These are phyloP conservation scores for Dufourea novaeangliae DNA, from an alignment of 1,140 invertebrate genomes.

Conservation along the genomic window DNA sequence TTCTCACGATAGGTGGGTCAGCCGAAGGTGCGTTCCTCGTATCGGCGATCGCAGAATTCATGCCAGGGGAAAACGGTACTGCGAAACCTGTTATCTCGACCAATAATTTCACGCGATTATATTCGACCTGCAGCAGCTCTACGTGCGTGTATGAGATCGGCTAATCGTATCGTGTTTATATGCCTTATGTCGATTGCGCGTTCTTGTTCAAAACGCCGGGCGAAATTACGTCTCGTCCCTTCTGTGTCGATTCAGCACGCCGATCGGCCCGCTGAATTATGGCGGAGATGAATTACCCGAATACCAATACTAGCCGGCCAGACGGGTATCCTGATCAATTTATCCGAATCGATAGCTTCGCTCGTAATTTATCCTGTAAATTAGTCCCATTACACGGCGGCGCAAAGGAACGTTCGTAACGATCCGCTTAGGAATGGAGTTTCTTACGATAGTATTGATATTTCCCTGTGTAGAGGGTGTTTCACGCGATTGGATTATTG, in stretches of 20 bases:
- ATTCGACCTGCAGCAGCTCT: constrained; percentile 35
- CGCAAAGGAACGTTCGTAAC: too few species aligned
- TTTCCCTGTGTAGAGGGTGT: too few species aligned
- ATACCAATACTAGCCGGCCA: too few species aligned
- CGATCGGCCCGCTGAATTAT: not conserved
- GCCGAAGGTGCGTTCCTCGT: constrained; percentile 44
- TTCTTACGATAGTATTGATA: too few species aligned
- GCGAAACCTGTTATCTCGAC: constrained; percentile 33
- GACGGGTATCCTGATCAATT: not conserved
- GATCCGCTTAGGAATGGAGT: too few species aligned
- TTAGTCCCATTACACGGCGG: not conserved
- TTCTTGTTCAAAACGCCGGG: not conserved
- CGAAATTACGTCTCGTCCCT: not conserved
- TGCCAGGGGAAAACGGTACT: constrained; percentile 47
- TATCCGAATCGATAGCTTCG: not conserved
- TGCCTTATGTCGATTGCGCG: not conserved
- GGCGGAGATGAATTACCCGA: not conserved
- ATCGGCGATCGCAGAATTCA: constrained; percentile 54
- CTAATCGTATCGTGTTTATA: not conserved
- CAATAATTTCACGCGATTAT: constrained; percentile 41
- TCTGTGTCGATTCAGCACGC: too few species aligned
- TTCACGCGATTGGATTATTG: too few species aligned
- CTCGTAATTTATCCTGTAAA: not conserved
- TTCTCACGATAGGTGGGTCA: constrained; percentile 62
- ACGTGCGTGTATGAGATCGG: not conserved